These are phyloP conservation scores for Rhopilema esculentum DNA, from an alignment of 30 jellyfish, hydroid and myxozoan genomes.

Conservation along the genomic window DNA sequence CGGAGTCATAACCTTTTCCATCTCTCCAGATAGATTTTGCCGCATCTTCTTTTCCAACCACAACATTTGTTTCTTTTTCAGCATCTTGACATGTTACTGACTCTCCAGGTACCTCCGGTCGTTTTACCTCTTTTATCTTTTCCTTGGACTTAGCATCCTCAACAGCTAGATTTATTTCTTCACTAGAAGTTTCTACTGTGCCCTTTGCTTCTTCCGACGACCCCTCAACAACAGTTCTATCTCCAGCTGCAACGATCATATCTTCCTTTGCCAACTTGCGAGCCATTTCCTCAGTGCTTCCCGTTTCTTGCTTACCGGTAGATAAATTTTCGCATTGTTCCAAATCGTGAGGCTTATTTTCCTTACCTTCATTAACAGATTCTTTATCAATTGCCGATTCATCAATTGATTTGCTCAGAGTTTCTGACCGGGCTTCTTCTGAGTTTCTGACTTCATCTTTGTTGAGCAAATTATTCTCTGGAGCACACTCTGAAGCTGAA, in stretches of 20 bases:
- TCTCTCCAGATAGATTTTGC: slow-evolving; percentile 30
- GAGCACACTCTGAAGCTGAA: background rate
- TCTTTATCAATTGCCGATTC: slow-evolving; percentile 1
- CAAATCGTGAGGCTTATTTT: background rate
- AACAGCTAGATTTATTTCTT: background rate
- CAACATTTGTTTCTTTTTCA: background rate
- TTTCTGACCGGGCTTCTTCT: background rate
- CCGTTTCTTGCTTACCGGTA: background rate
- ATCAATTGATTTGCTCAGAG: slow-evolving; percentile 37
- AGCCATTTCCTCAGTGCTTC: background rate
- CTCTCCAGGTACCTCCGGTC: background rate
- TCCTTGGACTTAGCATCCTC: slow-evolving; percentile 6
- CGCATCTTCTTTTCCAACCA: background rate
- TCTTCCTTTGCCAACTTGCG: background rate
- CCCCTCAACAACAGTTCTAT: background rate
- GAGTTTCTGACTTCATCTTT: background rate
- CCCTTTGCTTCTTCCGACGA: background rate
- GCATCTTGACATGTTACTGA: background rate
- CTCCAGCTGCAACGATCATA: background rate
- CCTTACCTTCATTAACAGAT: background rate
- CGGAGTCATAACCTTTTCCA: slow-evolving; percentile 28
- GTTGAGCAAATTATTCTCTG: background rate
- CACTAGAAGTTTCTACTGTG: background rate
- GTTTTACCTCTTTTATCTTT: background rate
- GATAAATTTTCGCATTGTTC: background rate